A percentile compares a stretch with the other conserved stretches of the same genome.
phyloP scores from a whole-genome alignment of 2,888 invertebrate species.

The Neuroscelio doddi region DNA sequence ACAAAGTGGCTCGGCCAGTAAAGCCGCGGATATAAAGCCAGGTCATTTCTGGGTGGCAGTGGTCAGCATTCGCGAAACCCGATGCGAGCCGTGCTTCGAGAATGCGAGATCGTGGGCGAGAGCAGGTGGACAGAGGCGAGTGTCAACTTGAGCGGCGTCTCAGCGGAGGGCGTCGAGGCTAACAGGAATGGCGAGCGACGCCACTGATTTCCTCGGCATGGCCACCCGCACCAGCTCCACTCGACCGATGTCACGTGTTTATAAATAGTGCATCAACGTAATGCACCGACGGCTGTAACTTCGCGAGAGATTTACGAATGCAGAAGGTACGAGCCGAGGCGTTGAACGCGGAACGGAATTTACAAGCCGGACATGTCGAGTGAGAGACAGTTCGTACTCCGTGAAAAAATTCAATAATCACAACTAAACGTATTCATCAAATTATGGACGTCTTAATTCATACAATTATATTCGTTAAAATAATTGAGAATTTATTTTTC shows the following conservation, averaged over 20 bases:
- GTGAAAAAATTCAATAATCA: neutral
- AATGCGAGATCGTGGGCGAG: slow-evolving; percentile 50
- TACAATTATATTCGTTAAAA: too few species aligned
- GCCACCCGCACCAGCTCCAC: slow-evolving; percentile 60
- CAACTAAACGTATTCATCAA: neutral
- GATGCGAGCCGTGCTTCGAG: slow-evolving; percentile 26
- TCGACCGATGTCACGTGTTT: slow-evolving; percentile 67
- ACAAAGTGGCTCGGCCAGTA: too few species aligned
- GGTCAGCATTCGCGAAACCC: slow-evolving; percentile 42
- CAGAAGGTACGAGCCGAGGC: slow-evolving; percentile 47
- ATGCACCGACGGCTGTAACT: slow-evolving; percentile 60
- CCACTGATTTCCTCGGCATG: slow-evolving; percentile 43
- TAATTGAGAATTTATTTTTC: too few species aligned
- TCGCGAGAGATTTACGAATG: slow-evolving; percentile 67
- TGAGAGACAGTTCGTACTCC: neutral
- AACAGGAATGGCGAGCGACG: slow-evolving; percentile 21
- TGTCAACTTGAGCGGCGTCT: slow-evolving; percentile 23
- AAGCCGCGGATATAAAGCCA: slow-evolving; percentile 25
- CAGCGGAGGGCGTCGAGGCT: slow-evolving; percentile 12
- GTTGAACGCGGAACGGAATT: slow-evolving; percentile 67
- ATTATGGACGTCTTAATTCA: too few species aligned
- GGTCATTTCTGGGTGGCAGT: slow-evolving; percentile 31
- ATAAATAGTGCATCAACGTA: slow-evolving; percentile 70
- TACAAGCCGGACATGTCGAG: slow-evolving; percentile 37
- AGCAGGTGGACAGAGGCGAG: slow-evolving; percentile 52